Conservation (phyloP, 2,888 invertebrate species). For the Athalia cordata region DNA sequence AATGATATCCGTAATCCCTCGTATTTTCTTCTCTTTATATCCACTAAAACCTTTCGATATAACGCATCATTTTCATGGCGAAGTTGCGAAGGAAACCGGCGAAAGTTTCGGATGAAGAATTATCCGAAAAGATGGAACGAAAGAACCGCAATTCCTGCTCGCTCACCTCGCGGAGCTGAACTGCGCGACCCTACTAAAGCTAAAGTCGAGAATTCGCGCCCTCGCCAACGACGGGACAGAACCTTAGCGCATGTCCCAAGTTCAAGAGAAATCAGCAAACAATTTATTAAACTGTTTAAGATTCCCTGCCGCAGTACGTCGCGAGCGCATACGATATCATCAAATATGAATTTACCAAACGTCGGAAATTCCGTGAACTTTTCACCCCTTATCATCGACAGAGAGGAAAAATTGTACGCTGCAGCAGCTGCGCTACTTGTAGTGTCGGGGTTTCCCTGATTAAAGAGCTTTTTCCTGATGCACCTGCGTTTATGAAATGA, state of each 20-base stretch:
- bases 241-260: constrained; percentile 55
- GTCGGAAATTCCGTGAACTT: too few relatives aligned
- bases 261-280: constrained; percentile 8
- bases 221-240: constrained; percentile 46
- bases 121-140: background rate
- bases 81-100: too few relatives aligned
- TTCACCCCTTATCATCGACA: too few relatives aligned
- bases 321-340: background rate
- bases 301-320: background rate
- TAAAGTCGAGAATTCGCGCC: constrained; percentile 52
- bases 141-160: background rate
- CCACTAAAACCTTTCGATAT: too few relatives aligned
- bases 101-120: too few relatives aligned
- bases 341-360: background rate
- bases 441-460: background rate
- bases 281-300: constrained; percentile 25
- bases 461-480: background rate
- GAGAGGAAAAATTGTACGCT: background rate
- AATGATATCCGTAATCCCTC: too few relatives aligned
- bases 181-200: constrained; percentile 47
- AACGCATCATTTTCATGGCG: background rate
- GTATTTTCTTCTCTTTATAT: too few relatives aligned
- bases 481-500: background rate
- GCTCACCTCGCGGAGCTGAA: constrained; percentile 47
- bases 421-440: background rate